Base-by-base conservation (phyloP, 2,113 vertebrate species). In the Zingel zingel region DNA sequence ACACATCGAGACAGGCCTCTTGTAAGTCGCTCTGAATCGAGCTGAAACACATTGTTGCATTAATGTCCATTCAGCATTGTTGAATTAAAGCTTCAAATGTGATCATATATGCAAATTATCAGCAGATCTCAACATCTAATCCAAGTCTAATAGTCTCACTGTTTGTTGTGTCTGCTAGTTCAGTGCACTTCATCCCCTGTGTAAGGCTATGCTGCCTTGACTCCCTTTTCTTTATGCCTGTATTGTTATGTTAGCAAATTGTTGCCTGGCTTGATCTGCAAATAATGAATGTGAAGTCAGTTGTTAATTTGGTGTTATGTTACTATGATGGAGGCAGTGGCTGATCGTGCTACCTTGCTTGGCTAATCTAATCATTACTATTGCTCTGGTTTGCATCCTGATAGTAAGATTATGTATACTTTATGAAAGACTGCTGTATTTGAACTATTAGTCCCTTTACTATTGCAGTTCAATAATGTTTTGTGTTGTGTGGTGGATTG, bases 1-100 rank as follows among this genome's bases (percentile, higher is more conserved):
- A 99, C 98, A 0, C 98, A 99, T 86, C 95, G 98, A 0, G 98
- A 99, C 77, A 96, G 96, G 51, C 98, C 98, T 74, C 84, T 95
- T 2, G 98, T 99, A 93, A 98, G 97, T 96, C 53, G 16, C 27
- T 58, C 56, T 50, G n/a, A 39, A 13, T 47, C 5, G 2, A 54
- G 30, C n/a, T 30, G 56, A 70, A 30, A 19, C 4, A 18, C 5
- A 21, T 15, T 18, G 1, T 14, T 47, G 30, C 25, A 57, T 27
- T 3, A 9, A 50, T 59, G 43, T 82, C 47, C 33, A 21, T 54
- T 67, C 65, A 73, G n/a, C 68, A 21, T 16, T 51, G n/a, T 43
- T 21, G 11, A 48, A 10, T 77, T 53, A 61, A 50, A 86, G 13
- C 47, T 68, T 66, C 18, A 23, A n/a, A 45, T 75, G 27, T 66